These are phyloP conservation scores for Hydraecia micacea DNA, from an alignment of 2,888 invertebrate species.

Conservation along the genomic window DNA sequence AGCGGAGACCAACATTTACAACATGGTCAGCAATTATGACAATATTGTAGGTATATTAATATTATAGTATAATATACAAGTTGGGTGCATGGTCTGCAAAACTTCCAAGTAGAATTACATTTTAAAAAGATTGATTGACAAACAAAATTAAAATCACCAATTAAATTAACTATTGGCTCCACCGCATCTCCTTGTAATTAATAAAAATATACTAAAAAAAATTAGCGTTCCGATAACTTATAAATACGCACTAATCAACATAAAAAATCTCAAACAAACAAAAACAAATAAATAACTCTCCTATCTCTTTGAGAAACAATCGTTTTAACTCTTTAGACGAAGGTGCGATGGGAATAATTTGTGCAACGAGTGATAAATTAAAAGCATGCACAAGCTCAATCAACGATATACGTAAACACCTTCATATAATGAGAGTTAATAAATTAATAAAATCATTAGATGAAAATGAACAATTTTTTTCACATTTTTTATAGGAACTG, in stretches of 20 bases:
- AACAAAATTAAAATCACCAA: constrained; percentile 29
- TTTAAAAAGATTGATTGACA: constrained; percentile 18
- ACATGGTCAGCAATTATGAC: constrained; percentile 15
- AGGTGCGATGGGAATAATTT: constrained; percentile 66
- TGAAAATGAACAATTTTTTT: constrained; percentile 65
- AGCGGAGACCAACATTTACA: constrained; percentile 40
- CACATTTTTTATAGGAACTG: constrained; percentile 81
- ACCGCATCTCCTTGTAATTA: constrained; percentile 49
- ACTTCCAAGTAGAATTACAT: constrained; percentile 1
- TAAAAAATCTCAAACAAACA: constrained; percentile 69
- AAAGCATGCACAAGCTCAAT: constrained; percentile 73
- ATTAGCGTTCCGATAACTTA: constrained; percentile 63
- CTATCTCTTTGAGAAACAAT: constrained; percentile 66
- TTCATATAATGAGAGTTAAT: constrained; percentile 62
- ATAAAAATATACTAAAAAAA: constrained; percentile 52
- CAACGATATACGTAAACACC: constrained; percentile 63
- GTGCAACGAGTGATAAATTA: constrained; percentile 65
- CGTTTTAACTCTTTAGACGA: constrained; percentile 63
- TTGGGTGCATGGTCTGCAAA: constrained; percentile 11
- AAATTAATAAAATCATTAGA: constrained; percentile 51
- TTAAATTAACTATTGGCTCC: constrained; percentile 44
- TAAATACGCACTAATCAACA: constrained; percentile 67
- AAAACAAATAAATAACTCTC: constrained; percentile 68
- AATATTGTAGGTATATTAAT: constrained; percentile 9
- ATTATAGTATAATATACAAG: constrained; percentile 22